These are phyloP conservation scores for Perodicticus potto DNA, from an alignment of 2,797 vertebrate genomes.

Conservation along the genomic window DNA sequence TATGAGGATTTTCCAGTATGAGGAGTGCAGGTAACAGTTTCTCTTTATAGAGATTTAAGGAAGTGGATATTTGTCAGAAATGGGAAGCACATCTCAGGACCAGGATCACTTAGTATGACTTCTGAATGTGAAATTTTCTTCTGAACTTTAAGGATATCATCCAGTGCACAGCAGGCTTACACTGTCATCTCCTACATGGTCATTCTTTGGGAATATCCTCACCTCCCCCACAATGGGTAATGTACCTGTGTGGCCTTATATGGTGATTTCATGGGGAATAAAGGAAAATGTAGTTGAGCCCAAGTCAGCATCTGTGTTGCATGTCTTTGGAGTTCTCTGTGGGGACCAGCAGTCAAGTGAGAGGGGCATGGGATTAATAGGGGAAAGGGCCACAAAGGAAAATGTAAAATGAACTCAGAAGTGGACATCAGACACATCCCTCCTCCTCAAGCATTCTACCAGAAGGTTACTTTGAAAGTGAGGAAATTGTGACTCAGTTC, in stretches of 20 bases:
- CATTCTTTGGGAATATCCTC: not conserved
- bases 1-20: not conserved
- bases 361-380: rapidly evolving
- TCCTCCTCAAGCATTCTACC: no score
- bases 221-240: not conserved
- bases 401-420: not conserved
- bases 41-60: not conserved
- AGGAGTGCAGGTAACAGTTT: not conserved
- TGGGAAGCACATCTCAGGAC: not conserved
- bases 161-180: not conserved
- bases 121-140: not conserved
- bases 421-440: not conserved
- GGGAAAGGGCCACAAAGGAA: not conserved
- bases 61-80: not conserved
- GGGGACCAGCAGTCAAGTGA: not conserved
- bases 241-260: no score
- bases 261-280: not conserved
- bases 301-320: not conserved
- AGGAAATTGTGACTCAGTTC: not conserved
- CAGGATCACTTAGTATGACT: not conserved
- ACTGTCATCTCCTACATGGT: not conserved
- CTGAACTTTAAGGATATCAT: not conserved
- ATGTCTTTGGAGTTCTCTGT: not conserved
- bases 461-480: not conserved
- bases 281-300: not conserved